Percentiles rank a stretch among this genome's conserved stretches.
Evolutionary conservation across 1,140 invertebrate genomes (phyloP).

Genomic region (Venturia canescens): DNA sequence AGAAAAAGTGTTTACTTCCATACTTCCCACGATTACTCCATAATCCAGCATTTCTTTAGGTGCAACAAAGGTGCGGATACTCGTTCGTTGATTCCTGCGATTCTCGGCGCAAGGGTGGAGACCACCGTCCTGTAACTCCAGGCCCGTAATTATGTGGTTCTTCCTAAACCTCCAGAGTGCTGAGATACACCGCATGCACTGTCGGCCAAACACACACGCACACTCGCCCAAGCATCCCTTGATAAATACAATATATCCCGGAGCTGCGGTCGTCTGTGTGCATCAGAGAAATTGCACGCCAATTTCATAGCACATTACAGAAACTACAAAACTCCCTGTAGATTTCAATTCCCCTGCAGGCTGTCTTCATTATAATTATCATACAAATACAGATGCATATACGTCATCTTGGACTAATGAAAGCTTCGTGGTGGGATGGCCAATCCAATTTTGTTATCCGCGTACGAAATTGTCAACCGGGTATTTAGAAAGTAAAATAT

Average conservation of each 20-base stretch:
- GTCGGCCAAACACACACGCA: not conserved
- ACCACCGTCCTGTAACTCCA: not conserved
- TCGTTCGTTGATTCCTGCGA: not conserved
- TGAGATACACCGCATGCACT: constrained; percentile 14
- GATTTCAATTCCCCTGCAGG: not conserved
- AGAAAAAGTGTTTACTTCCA: too few species aligned
- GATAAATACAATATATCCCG: constrained; percentile 7
- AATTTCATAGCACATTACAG: constrained; percentile 5
- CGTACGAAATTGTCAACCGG: too few species aligned
- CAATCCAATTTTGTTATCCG: too few species aligned
- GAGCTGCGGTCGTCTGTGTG: not conserved
- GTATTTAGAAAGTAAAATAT: too few species aligned
- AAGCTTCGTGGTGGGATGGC: too few species aligned
- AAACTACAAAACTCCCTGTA: not conserved
- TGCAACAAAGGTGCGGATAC: too few species aligned
- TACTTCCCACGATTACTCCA: too few species aligned
- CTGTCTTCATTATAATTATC: not conserved
- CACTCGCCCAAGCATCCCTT: not conserved
- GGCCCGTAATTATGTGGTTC: constrained; percentile 24
- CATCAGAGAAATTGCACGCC: not conserved
- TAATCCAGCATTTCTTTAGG: too few species aligned
- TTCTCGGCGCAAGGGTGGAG: not conserved
- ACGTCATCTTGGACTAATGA: too few species aligned
- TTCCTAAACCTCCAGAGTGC: constrained; percentile 18
- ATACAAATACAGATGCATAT: not conserved